Evolutionary conservation across 2,113 vertebrate genomes (phyloP).

Genomic region (Leucopsar rothschildi): DNA sequence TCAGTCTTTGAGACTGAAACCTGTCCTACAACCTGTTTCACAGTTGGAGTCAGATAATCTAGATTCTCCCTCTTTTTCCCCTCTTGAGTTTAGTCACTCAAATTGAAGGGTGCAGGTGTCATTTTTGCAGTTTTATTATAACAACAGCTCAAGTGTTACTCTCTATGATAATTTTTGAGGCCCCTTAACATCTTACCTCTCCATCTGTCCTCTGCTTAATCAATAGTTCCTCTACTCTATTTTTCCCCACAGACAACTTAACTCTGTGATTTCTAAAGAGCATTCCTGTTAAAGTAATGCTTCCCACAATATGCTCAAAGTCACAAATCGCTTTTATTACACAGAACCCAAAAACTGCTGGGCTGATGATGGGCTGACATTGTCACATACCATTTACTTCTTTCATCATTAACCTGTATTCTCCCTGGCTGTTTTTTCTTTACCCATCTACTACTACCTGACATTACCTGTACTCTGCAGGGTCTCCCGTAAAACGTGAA

Average conservation of each 20-base stretch:
- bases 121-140: not conserved
- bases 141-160: not conserved
- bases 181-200: not conserved
- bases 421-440: not conserved
- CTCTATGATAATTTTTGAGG: not conserved
- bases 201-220: not conserved
- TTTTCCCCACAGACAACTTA: not conserved
- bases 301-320: not conserved
- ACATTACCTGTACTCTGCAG: not conserved
- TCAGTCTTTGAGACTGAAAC: not conserved
- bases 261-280: not conserved
- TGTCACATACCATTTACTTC: not conserved
- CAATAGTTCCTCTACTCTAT: not conserved
- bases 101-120: accelerated
- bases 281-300: not conserved
- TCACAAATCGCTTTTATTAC: not conserved
- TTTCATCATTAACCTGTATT: not conserved
- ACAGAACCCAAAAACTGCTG: not conserved
- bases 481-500: not conserved
- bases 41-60: not conserved
- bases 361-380: not conserved
- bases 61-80: not conserved
- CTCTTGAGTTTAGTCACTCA: not conserved
- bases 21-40: not conserved
- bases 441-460: not conserved